Base-by-base conservation (phyloP, 2,113 vertebrate genomes). In the Lonchura striata region DNA sequence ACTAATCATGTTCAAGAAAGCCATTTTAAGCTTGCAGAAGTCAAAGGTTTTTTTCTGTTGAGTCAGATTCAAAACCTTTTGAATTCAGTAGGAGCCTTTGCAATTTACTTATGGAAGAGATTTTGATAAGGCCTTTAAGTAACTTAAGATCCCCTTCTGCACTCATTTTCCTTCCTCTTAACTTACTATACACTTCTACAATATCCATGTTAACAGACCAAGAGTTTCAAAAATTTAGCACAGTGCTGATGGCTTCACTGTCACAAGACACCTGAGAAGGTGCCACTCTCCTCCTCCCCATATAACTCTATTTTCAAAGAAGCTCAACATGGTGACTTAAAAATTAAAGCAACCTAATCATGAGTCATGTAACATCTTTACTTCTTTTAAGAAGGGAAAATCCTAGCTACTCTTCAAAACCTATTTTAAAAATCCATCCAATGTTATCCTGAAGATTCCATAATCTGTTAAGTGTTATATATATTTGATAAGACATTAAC, bases 1-100 rank as follows among this genome's bases (percentile, higher is more conserved):
- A 91, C 65, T 92, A 82, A 84, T 92, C 69, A 94, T 9, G 74
- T 63, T 90, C 63, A 95, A 86, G 56, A 95, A 94, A 95, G 54
- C 41, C 18, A 57, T 74, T 71, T 82, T 68, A 75, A 61, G 30
- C 24, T 82, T 94, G 71, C 47, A 88, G 47, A 86, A 93, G 20
- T 11, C 16, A 30, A 78, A 49, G 0, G 13, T 24, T 3, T 68
- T 70, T 64, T 74, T 7, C 24, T 44, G 69, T 68, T 2, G 0
- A 74, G 35, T 41, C 5, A 7, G 30, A 83, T 86, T 83, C 61
- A 86, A 78, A 93, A 12, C 10, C 6, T 69, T 60, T 69, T 46
- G 21, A 87, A 80, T 79, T 69, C 78, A 92, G 53, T 3, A 76
- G 69, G 21, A 76, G 30, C 54, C 49, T 66, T 19, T 69, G 31